Base-by-base conservation (phyloP, 1,140 invertebrate genomes). In the Planococcus citri region DNA sequence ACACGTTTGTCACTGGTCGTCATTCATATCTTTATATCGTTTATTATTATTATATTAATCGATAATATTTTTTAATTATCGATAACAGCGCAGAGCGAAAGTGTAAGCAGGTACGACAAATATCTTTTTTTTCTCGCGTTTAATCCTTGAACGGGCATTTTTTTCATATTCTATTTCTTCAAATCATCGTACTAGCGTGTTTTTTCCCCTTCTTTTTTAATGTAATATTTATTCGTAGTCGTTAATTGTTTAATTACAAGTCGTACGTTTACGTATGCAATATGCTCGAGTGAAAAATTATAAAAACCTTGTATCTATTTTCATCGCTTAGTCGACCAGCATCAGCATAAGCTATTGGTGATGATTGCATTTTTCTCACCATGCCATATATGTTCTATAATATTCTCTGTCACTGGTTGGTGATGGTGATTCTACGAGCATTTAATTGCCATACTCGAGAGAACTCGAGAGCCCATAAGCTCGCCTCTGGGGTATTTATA, bases 231-330 rank as follows among this genome's bases (percentile, higher is more conserved):
- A 51, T 14, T 51, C 41, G 10, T 17, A 14, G 41, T 51, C n/a
- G 41, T 51, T 51, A 51, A 51, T 51, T 51, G 41, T 51, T 51
- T 51, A 51, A 51, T 51, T 51, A 51, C 41, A 51, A 51, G 33
- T 12, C 29, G 29, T 33, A 51, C n/a, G n/a, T n/a, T n/a, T n/a
- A n/a, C 41, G 41, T 51, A n/a, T 17, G 41, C 3, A 33, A 6
- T 33, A 33, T 33, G n/a, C n/a, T 12, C 4, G 17, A 51, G 17
- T 51, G 41, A 51, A 51, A 33, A 51, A 51, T 51, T 51, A 51
- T 51, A 14, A 20, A 51, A 33, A 12, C 29, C 29, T 33, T 33
- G 29, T 33, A 12, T 33, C 29, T 33, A 33, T 33, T 33, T 33
- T 33, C 3, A 33, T 17, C 41, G n/a, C n/a, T n/a, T n/a, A n/a